Evolutionary conservation across 2,797 vertebrate genomes (phyloP), one percentile per base, ranked within the genome.

Genomic region (Huso huso): DNA sequence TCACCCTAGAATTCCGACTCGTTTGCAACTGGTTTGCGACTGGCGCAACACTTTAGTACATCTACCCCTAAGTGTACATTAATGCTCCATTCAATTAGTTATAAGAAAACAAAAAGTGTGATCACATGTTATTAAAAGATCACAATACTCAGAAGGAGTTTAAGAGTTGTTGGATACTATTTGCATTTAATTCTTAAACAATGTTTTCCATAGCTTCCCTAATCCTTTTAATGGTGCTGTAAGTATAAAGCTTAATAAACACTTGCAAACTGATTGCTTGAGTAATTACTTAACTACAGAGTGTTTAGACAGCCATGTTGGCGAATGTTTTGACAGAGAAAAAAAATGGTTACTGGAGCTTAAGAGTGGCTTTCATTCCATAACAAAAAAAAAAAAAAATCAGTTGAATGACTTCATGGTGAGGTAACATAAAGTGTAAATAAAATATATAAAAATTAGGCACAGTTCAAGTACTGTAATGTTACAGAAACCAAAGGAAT

Each of bases 91-190:
- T 76, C 75, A 77, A 70, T 75, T 78, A 78, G 69, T 78, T 69
- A 72, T 73, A 57, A 66, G 77, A 68, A 80, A 77, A 78, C 76
- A 76, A 77, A 83, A 86, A 75, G 78, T 82, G 86, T 85, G 82
- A 82, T 83, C 82, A 81, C 75, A 51, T 78, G 73, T 70, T 86
- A 83, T 85, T 83, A 77, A 83, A 82, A 76, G 71, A 78, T 81
- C 72, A 66, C 70, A 49, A 52, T 51, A 68, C 55, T 75, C 73
- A 64, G 52, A 68, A 63, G 80, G 72, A 72, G 75, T 71, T 73
- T 8, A 55, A 53, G 13, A 64, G 75, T 59, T 60, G 55, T 55
- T 50, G 48, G 8, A 64, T 64, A 67, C 65, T 65, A 63, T 61
- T 49, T 67, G 61, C 61, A 69, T 71, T 67, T 51, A 61, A 66